Conservation (phyloP, 2,113 vertebrate genomes). For the Nycticebus coucang region DNA sequence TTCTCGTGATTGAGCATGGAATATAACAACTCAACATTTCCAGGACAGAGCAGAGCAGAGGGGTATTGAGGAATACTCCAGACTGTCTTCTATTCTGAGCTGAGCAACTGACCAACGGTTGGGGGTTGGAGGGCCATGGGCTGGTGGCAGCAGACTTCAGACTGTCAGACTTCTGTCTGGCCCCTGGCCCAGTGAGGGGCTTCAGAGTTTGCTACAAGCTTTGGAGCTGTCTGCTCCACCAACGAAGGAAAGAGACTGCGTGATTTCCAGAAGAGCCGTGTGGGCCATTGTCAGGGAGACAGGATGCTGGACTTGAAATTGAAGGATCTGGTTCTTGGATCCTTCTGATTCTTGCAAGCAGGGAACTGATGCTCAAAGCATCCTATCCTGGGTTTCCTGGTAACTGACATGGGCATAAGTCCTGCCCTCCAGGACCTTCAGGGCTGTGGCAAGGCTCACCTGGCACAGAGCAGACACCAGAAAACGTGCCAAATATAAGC, state of each 20-base stretch:
- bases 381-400: not conserved
- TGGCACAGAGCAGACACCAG: not conserved
- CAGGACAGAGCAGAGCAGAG: constrained; percentile 48
- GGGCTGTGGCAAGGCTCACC: not conserved
- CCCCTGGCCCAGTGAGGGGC: not conserved
- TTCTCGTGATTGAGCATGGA: constrained; percentile 78
- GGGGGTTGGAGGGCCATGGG: too few species aligned
- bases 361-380: not conserved
- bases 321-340: not conserved
- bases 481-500: not conserved
- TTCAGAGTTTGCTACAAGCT: not conserved
- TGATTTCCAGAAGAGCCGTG: too few species aligned
- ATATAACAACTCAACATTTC: constrained; percentile 77
- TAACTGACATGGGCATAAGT: not conserved
- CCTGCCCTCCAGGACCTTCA: not conserved
- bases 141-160: not conserved
- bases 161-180: not conserved
- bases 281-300: not conserved
- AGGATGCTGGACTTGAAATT: not conserved
- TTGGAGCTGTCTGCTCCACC: not conserved
- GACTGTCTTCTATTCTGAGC: not conserved
- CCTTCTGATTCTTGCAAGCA: not conserved
- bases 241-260: not conserved
- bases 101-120: not conserved
- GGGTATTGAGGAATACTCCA: not conserved